Evolutionary conservation across 1,140 invertebrate genomes (phyloP).

Genomic region (Drosophila rhopaloa): DNA sequence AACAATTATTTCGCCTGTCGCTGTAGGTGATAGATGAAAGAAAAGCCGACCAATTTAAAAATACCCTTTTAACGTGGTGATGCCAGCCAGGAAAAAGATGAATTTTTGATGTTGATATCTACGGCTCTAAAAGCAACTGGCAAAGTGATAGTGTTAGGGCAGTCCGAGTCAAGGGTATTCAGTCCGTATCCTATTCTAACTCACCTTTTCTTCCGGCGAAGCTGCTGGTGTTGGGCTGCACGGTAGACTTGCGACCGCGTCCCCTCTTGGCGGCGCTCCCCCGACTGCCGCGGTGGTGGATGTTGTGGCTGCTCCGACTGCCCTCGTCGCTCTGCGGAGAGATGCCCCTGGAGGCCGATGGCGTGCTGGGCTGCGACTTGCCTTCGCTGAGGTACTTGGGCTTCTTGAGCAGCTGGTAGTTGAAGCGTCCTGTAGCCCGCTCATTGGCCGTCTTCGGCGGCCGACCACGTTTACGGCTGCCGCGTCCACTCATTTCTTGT

Average conservation of each 20-base stretch:
- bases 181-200: not conserved
- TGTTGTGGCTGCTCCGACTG: constrained; percentile 87
- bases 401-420: constrained; percentile 95
- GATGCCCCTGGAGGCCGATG: constrained; percentile 90
- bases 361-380: constrained; percentile 89
- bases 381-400: constrained; percentile 94
- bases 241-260: constrained; percentile 85
- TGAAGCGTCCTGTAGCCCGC: constrained; percentile 93
- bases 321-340: constrained; percentile 89
- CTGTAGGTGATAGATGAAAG: no score
- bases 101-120: no score
- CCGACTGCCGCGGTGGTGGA: constrained; percentile 71
- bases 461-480: constrained; percentile 92
- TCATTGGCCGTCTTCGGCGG: constrained; percentile 94
- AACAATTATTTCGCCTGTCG: no score
- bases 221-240: constrained; percentile 71
- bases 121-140: no score
- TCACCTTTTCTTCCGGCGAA: constrained; percentile 87
- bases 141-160: no score
- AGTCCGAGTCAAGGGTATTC: no score
- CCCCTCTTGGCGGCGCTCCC: constrained; percentile 84
- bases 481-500: constrained; percentile 87
- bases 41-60: no score
- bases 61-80: no score
- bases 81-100: no score